Evolutionary conservation across 2,888 invertebrate genomes (phyloP).

Genomic region (Scaptomyza polygonia): DNA sequence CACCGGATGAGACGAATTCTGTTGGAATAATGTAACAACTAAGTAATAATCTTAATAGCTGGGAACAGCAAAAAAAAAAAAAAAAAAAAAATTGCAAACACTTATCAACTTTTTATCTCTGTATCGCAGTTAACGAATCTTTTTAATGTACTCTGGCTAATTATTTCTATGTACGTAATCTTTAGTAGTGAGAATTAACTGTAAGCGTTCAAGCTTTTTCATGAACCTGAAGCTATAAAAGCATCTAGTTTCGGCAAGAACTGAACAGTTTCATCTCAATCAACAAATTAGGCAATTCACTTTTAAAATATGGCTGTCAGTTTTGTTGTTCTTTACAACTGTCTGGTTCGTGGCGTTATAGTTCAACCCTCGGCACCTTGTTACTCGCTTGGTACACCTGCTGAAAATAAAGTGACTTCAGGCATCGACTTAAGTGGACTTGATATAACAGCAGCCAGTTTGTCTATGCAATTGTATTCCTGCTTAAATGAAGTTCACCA

Average conservation of each 20-base stretch:
- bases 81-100: constrained; percentile 3
- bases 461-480: constrained; percentile 10
- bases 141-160: constrained; percentile 22
- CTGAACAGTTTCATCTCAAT: constrained; percentile 19
- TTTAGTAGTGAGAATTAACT: constrained; percentile 18
- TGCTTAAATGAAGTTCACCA: constrained; percentile 12
- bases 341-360: constrained; percentile 30
- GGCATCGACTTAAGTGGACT: background rate
- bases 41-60: constrained; percentile 11
- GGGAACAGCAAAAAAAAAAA: constrained; percentile 4
- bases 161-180: constrained; percentile 29
- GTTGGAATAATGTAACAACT: constrained; percentile 11
- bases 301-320: constrained; percentile 26
- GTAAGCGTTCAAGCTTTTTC: constrained; percentile 8
- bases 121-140: constrained; percentile 5
- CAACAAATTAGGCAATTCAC: constrained; percentile 8
- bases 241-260: background rate
- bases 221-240: constrained; percentile 28
- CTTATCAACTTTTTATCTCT: constrained; percentile 3
- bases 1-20: background rate
- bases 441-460: background rate
- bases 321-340: constrained; percentile 38
- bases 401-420: background rate
- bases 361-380: constrained; percentile 4
- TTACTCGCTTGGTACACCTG: background rate